Evolutionary conservation across 2,888 invertebrate species (phyloP).

Genomic region (Camptogramma bilineatum): DNA sequence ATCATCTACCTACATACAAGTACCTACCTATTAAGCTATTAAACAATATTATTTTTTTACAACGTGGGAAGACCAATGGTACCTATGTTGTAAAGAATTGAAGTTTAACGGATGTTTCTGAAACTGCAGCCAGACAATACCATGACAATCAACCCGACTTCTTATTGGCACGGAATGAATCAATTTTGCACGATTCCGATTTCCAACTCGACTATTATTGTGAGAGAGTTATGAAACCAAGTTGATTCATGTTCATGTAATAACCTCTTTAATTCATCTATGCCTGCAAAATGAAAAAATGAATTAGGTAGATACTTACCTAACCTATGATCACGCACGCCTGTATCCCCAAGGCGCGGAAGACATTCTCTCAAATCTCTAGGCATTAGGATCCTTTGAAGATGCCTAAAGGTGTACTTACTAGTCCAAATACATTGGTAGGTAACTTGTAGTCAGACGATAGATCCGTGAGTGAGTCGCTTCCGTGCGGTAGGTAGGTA

Average conservation of each 20-base stretch:
- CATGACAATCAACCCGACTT: slow-evolving; percentile 25
- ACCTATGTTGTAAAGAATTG: slow-evolving; percentile 12
- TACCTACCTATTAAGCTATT: no score
- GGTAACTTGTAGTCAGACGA: no score
- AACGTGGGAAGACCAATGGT: slow-evolving; percentile 6
- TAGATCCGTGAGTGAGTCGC: no score
- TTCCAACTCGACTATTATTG: slow-evolving; percentile 35
- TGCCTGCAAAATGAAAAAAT: no score
- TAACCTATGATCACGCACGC: no score
- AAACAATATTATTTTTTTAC: neutral
- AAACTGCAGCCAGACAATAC: slow-evolving; percentile 24
- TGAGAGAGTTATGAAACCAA: neutral
- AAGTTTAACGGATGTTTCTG: slow-evolving; percentile 17
- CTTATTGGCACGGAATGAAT: slow-evolving; percentile 44
- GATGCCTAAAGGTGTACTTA: no score
- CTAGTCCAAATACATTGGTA: no score
- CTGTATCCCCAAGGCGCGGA: no score
- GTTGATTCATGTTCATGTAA: neutral
- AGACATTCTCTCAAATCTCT: no score
- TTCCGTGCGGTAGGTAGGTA: no score
- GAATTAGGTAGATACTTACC: no score
- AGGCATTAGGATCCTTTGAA: no score
- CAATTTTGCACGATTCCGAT: slow-evolving; percentile 52
- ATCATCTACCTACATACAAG: neutral
- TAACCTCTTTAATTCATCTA: neutral